These are phyloP conservation scores for Aphodius sticticus DNA, from an alignment of 2,888 invertebrate species.

Conservation along the genomic window DNA sequence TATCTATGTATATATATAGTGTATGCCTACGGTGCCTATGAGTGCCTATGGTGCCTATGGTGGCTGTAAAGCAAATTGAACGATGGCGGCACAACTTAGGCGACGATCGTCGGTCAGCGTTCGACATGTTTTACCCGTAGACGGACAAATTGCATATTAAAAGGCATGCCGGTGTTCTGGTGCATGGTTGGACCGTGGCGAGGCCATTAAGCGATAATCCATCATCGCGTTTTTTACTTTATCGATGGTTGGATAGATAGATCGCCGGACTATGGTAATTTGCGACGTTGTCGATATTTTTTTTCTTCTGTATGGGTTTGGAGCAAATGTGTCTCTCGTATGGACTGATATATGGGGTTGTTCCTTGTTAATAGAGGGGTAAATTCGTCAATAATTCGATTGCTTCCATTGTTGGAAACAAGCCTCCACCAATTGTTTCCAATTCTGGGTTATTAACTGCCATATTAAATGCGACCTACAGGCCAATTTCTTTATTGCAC, in stretches of 20 bases:
- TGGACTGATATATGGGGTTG: no score
- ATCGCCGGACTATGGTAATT: background rate
- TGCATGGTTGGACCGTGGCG: background rate
- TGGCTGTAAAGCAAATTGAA: background rate
- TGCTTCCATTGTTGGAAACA: no score
- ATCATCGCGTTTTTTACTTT: background rate
- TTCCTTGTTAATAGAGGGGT: no score
- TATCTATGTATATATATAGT: background rate
- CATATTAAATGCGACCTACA: no score
- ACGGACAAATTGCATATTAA: constrained; percentile 4
- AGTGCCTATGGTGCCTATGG: background rate
- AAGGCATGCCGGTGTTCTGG: background rate
- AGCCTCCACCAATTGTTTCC: no score
- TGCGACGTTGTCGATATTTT: background rate
- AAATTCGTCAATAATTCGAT: no score
- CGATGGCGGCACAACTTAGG: background rate
- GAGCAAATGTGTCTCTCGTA: no score
- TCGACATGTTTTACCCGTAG: constrained; percentile 4
- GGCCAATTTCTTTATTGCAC: no score
- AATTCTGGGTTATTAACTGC: no score
- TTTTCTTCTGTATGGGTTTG: background rate
- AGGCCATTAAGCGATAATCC: background rate
- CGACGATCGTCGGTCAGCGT: background rate
- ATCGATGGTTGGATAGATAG: background rate
- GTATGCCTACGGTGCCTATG: no score